Conservation (phyloP, 2,888 invertebrate species). For the Plemyria rubiginata region DNA sequence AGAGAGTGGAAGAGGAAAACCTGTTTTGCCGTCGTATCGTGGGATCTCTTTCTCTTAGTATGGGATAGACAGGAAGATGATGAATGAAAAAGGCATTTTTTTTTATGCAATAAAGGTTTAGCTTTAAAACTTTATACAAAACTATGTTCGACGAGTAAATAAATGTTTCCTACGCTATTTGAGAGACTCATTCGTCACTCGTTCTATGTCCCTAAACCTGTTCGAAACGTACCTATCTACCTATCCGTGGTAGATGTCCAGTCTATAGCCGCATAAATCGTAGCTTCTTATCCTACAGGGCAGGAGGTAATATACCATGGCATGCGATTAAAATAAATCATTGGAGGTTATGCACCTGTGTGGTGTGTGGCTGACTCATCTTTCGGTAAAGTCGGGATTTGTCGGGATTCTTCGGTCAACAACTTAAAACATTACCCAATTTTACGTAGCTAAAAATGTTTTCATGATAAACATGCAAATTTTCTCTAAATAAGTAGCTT, state of each 20-base stretch:
- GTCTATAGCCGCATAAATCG: conserved; percentile 19
- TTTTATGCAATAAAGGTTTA: no score
- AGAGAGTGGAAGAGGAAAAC: no score
- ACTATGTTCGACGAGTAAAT: no score
- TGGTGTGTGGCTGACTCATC: conserved; percentile 37
- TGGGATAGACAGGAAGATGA: no score
- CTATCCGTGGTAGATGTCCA: conserved; percentile 12
- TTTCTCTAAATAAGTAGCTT: no score
- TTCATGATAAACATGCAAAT: no score
- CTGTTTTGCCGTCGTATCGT: no score
- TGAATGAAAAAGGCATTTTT: no score
- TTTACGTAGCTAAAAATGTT: background rate
- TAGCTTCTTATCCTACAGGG: conserved; percentile 18
- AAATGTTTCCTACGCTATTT: background rate
- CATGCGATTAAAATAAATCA: conserved; percentile 30
- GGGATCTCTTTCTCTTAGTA: no score
- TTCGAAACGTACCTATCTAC: conserved; percentile 19
- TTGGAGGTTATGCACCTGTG: conserved; percentile 49
- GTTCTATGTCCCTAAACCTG: conserved; percentile 15
- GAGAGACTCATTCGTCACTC: conserved; percentile 5
- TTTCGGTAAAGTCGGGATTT: conserved; percentile 3
- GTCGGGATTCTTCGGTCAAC: conserved; percentile 10
- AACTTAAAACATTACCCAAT: background rate
- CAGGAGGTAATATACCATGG: conserved; percentile 18
- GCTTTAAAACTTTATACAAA: no score